Evolutionary conservation across 2,888 invertebrate species (phyloP).

Genomic region (Micoletzkya japonica): DNA sequence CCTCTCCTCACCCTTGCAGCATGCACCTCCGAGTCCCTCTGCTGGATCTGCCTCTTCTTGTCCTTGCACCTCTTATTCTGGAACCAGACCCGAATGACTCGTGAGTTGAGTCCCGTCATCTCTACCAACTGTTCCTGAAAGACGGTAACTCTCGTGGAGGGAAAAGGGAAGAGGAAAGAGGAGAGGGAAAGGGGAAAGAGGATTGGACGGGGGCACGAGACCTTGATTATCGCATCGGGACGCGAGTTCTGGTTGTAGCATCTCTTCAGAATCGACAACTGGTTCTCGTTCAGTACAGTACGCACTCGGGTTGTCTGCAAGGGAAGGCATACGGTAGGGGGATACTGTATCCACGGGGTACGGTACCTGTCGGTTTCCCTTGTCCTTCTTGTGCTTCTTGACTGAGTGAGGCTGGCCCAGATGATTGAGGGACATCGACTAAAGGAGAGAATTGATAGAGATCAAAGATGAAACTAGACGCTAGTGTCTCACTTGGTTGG

Average conservation of each 20-base stretch:
- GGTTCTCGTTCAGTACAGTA: constrained; percentile 97
- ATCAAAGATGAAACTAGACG: background rate
- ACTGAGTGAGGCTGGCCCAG: background rate
- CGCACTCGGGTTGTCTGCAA: constrained; percentile 89
- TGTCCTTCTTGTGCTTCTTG: constrained; percentile 28
- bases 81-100: constrained; percentile 99
- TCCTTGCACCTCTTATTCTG: constrained; percentile 92
- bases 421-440: background rate
- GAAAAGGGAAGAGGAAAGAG: background rate
- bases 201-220: background rate
- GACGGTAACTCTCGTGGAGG: background rate
- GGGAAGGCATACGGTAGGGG: background rate
- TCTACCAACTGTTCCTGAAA: constrained; percentile 87
- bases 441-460: background rate
- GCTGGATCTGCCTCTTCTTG: constrained; percentile 92
- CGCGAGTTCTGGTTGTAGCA: constrained; percentile 97
- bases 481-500: background rate
- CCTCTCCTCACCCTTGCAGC: constrained; percentile 88
- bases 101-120: constrained; percentile 94
- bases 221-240: constrained; percentile 96
- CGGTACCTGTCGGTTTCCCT: constrained; percentile 20
- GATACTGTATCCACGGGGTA: no score
- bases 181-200: background rate
- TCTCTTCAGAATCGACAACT: constrained; percentile 91
- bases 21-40: constrained; percentile 91